Percentiles rank a stretch among this genome's conserved stretches.
phyloP scores from a whole-genome alignment of 2,888 invertebrate species.

The Actias luna region DNA sequence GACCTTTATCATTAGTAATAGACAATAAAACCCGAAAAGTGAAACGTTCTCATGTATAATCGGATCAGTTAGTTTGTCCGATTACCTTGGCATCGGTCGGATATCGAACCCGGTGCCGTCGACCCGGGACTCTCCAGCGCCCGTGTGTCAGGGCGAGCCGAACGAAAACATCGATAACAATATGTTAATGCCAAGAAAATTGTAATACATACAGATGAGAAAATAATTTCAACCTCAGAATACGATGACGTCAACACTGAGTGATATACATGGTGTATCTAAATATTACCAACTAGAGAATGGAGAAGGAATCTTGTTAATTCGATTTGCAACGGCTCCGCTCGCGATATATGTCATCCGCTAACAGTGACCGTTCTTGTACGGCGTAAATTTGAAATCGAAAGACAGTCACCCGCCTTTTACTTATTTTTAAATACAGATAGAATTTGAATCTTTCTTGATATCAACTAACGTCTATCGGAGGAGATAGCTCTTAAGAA shows the following conservation, averaged over 20 bases:
- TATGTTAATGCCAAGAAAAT: not conserved
- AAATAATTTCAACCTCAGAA: not conserved
- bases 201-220: not conserved
- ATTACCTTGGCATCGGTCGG: not conserved
- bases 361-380: conserved; percentile 2
- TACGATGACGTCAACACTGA: not conserved
- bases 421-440: too few relatives aligned
- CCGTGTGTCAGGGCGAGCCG: not conserved
- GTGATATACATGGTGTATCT: not conserved
- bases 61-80: not conserved
- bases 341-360: not conserved
- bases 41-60: not conserved
- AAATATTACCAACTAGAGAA: not conserved
- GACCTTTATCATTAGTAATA: too few relatives aligned
- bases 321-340: not conserved
- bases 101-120: not conserved
- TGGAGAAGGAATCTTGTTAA: not conserved
- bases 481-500: too few relatives aligned
- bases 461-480: too few relatives aligned
- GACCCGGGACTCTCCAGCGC: not conserved
- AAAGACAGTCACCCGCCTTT: not conserved
- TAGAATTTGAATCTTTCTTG: too few relatives aligned
- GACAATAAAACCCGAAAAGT: not conserved
- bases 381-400: not conserved
- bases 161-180: not conserved